Percentiles rank a stretch among this genome's conserved stretches.
Conservation (phyloP, 2,888 invertebrate genomes). For the Toxonevra muliebris region DNA sequence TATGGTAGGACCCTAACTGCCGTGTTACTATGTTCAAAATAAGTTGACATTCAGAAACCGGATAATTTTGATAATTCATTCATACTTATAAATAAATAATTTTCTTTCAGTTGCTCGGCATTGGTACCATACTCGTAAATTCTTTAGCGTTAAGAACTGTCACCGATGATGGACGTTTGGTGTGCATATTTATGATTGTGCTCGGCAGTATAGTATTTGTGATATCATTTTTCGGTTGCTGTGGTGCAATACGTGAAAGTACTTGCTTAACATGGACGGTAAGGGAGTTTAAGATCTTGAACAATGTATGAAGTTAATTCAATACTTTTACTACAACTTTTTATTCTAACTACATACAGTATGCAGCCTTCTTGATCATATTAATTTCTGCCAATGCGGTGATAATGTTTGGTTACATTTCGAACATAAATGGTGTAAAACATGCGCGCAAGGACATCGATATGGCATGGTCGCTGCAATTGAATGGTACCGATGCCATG, state of each 20-base stretch:
- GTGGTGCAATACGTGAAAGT: slow-evolving; percentile 86
- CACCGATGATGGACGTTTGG: slow-evolving; percentile 33
- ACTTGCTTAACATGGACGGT: slow-evolving; percentile 85
- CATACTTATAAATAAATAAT: background rate
- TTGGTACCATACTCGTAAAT: slow-evolving; percentile 46
- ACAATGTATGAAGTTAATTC: background rate
- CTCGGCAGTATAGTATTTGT: slow-evolving; percentile 77
- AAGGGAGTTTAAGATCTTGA: slow-evolving; percentile 53
- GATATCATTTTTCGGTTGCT: slow-evolving; percentile 89
- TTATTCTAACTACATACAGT: slow-evolving; percentile 67
- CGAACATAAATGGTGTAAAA: slow-evolving; percentile 36
- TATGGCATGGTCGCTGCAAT: slow-evolving; percentile 61
- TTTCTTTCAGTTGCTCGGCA: slow-evolving; percentile 48
- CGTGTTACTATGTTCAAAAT: too few species aligned
- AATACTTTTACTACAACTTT: background rate
- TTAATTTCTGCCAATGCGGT: slow-evolving; percentile 72
- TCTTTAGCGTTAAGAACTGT: slow-evolving; percentile 44
- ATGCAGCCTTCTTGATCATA: slow-evolving; percentile 74
- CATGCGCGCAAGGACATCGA: slow-evolving; percentile 62
- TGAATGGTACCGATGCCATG: slow-evolving; percentile 47
- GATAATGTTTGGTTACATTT: slow-evolving; percentile 64
- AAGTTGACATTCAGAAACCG: too few species aligned
- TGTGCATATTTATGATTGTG: slow-evolving; percentile 67
- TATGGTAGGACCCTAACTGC: too few species aligned
- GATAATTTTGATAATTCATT: background rate